These are phyloP conservation scores for Corella eumyota DNA, from an alignment of 23 tunicate genomes.

Conservation along the genomic window DNA sequence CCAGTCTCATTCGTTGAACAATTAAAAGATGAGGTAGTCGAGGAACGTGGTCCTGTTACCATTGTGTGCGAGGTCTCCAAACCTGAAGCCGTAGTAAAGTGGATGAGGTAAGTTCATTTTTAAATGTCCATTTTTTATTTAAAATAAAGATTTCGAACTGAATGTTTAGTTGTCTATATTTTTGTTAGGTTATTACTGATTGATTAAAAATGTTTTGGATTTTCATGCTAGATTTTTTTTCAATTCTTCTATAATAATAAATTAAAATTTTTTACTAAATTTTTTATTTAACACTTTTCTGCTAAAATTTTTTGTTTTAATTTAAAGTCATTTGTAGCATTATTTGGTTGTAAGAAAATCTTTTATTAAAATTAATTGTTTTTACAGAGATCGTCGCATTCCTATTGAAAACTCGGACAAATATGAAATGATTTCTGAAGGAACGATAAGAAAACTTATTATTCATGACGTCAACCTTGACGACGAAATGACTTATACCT, in stretches of 20 bases:
- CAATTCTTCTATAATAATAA: too few relatives aligned
- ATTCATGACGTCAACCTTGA: conserved; percentile 41
- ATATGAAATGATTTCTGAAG: conserved; percentile 47
- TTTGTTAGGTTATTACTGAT: too few relatives aligned
- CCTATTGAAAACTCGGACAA: conserved; percentile 18
- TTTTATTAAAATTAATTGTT: background rate
- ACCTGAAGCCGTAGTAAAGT: conserved; percentile 28
- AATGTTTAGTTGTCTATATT: too few relatives aligned
- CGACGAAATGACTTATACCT: conserved; percentile 64
- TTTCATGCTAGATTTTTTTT: too few relatives aligned
- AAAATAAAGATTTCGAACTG: too few relatives aligned
- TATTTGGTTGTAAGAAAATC: too few relatives aligned
- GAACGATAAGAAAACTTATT: conserved; percentile 21
- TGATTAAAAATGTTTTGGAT: too few relatives aligned
- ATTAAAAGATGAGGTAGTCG: conserved; percentile 18
- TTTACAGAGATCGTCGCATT: conserved; percentile 22
- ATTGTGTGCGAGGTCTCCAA: conserved; percentile 37
- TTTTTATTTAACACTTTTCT: too few relatives aligned
- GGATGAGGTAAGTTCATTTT: conserved; percentile 30
- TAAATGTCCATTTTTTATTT: background rate
- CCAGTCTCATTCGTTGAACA: conserved; percentile 18
- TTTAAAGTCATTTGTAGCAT: too few relatives aligned
- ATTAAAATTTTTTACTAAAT: too few relatives aligned
- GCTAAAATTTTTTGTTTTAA: too few relatives aligned
- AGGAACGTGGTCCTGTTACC: conserved; percentile 20